Base-by-base conservation (phyloP, 2,797 vertebrate species). In the Semotilus atromaculatus region DNA sequence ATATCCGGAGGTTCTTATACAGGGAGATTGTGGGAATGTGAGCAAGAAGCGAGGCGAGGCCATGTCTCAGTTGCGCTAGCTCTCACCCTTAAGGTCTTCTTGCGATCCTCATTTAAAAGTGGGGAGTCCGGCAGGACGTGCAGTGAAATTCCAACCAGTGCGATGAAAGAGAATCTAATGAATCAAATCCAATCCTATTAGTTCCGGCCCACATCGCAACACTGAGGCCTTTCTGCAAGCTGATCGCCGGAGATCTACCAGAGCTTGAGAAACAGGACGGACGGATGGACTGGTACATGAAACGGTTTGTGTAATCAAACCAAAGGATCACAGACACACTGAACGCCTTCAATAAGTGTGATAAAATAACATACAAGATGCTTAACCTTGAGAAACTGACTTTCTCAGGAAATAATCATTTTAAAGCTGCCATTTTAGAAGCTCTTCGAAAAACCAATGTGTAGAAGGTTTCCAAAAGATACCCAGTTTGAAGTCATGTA, bases 101-200 rank as follows among this genome's bases (percentile, higher is more conserved):
- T 60, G 29, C 70, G 67, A 72, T 82, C 72, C 40, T 82, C 85
- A 79, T 72, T 85, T 83, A 75, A 86, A 86, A 81, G 29, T 90
- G 93, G 94, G 94, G 94, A 95, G 93, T 92, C 92, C 81, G 84
- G 90, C 89, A 92, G 94, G 95, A 96, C 93, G 90, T 96, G 96
- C 94, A 91, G 94, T 94, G 93, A 95, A 96, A 96, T 96, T 95
- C 94, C 95, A 96, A 96, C 95, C 95, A 96, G 94, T 92, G 90
- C 87, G 91, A 94, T 96, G 95, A 96, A 96, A 96, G 94, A 93
- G 94, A 95, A 95, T 94, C 95, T 95, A 96, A 97, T 97, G 96
- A 96, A 96, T 96, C 95, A 96, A 95, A 96, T 95, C 94, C 95
- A 96, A 96, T 97, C 96, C 96, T 95, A 95, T 97, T 97, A 96